A percentile compares a stretch with the other conserved stretches of the same genome.
phyloP scores from a whole-genome alignment of 2,888 invertebrate species.

The Strigamia transsilvanica region DNA sequence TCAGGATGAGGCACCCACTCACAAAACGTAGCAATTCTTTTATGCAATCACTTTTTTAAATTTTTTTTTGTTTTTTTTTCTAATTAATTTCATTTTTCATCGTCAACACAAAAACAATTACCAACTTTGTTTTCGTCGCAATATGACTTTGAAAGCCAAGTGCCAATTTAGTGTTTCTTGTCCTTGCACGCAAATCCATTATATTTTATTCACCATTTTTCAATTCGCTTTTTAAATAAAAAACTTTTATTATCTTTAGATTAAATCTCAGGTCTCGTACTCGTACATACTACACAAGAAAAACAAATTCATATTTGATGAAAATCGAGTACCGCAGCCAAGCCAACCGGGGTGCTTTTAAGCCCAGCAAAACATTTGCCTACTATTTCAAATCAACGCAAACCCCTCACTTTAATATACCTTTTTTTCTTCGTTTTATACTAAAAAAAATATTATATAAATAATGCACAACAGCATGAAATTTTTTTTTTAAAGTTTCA shows the following conservation, averaged over 20 bases:
- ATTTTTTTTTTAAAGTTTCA: background rate
- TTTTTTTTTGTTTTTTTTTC: background rate
- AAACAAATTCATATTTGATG: slow-evolving; percentile 29
- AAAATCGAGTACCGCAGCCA: slow-evolving; percentile 20
- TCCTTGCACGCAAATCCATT: slow-evolving; percentile 18
- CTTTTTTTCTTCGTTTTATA: background rate
- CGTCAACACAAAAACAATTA: slow-evolving; percentile 3
- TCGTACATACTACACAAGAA: slow-evolving; percentile 1
- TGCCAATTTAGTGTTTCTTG: slow-evolving; percentile 10
- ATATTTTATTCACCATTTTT: slow-evolving; percentile 25
- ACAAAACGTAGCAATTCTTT: background rate
- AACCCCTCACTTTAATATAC: background rate
- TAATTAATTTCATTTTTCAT: slow-evolving; percentile 9
- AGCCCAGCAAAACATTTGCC: background rate
- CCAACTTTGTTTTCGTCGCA: background rate
- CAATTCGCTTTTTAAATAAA: slow-evolving; percentile 26
- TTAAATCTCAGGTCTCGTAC: slow-evolving; percentile 17
- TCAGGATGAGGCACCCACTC: slow-evolving; percentile 10
- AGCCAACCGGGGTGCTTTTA: slow-evolving; percentile 21
- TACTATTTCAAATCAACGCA: slow-evolving; percentile 1
- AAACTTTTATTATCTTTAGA: slow-evolving; percentile 25
- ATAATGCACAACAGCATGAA: background rate
- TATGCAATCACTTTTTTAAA: background rate
- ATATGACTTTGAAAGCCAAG: slow-evolving; percentile 13
- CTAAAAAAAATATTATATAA: background rate